Evolutionary conservation across 2,888 invertebrate species (phyloP).

Genomic region (Acanthoscelides obtectus): DNA sequence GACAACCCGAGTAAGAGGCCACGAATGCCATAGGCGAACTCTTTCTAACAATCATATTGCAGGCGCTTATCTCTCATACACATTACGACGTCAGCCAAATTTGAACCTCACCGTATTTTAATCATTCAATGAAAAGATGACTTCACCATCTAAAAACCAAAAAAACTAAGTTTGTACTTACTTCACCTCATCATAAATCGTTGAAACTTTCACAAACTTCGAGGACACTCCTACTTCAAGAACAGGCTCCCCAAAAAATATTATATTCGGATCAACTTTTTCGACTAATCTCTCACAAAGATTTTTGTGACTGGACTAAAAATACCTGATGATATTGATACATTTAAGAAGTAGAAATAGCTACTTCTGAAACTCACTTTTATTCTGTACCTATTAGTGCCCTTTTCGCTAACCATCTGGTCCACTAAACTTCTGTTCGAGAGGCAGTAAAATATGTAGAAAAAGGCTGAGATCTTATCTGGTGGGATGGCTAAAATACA

Average conservation of each 20-base stretch:
- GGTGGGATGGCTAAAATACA: background rate
- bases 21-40: too few relatives aligned
- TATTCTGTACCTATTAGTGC: background rate
- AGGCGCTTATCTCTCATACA: too few relatives aligned
- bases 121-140: too few relatives aligned
- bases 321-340: constrained; percentile 4
- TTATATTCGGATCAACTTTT: constrained; percentile 17
- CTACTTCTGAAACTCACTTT: background rate
- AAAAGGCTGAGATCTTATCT: constrained; percentile 28
- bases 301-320: constrained; percentile 27
- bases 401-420: constrained; percentile 18
- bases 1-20: too few relatives aligned
- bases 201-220: constrained; percentile 19
- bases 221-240: constrained; percentile 19
- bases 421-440: constrained; percentile 28
- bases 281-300: constrained; percentile 26
- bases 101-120: too few relatives aligned
- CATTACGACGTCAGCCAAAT: too few relatives aligned
- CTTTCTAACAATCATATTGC: too few relatives aligned
- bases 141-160: too few relatives aligned
- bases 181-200: constrained; percentile 21
- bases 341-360: background rate
- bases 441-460: constrained; percentile 34
- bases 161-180: constrained; percentile 13
- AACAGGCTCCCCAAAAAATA: constrained; percentile 22